phyloP scores from a whole-genome alignment of 2,113 vertebrate genomes.

The Danio rerio region DNA sequence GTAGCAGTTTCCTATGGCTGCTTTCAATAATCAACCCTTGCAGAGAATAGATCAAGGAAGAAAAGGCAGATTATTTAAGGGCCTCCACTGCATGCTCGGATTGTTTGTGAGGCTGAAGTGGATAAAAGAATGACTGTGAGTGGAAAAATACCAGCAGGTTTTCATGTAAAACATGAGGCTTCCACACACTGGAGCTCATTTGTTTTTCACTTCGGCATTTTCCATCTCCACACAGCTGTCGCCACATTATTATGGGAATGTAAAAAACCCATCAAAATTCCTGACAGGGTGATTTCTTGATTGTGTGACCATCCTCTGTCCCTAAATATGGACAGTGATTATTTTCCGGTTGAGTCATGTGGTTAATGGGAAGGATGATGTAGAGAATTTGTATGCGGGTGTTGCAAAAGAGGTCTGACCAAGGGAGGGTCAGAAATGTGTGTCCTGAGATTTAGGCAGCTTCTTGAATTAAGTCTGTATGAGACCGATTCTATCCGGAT shows the following conservation, averaged over 20 bases:
- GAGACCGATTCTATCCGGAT: conserved; percentile 21
- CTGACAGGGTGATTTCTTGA: not conserved
- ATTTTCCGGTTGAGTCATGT: not conserved
- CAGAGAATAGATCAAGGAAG: not conserved
- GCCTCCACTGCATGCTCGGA: not conserved
- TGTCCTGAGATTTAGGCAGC: not conserved
- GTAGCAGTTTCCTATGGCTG: not conserved
- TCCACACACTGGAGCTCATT: conserved; percentile 14
- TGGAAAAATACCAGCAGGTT: conserved; percentile 31
- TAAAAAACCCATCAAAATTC: conserved; percentile 11
- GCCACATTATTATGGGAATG: conserved; percentile 1
- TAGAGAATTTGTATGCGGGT: not conserved
- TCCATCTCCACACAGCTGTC: conserved; percentile 17
- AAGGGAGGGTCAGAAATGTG: not conserved
- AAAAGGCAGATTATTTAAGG: not conserved
- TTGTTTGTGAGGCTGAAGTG: not conserved
- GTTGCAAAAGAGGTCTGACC: not conserved
- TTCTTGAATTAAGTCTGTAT: conserved; percentile 44
- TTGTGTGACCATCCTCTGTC: not conserved
- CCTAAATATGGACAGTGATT: not conserved
- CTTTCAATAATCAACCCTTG: not conserved
- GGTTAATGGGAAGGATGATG: not conserved
- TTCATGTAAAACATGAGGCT: conserved; percentile 28
- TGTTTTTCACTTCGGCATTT: conserved; percentile 17
- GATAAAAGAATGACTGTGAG: not conserved